A percentile compares a stretch with the other conserved stretches of the same genome.
phyloP scores from a whole-genome alignment of 1,140 invertebrate genomes.

The Lamellibrachia luymesi region DNA sequence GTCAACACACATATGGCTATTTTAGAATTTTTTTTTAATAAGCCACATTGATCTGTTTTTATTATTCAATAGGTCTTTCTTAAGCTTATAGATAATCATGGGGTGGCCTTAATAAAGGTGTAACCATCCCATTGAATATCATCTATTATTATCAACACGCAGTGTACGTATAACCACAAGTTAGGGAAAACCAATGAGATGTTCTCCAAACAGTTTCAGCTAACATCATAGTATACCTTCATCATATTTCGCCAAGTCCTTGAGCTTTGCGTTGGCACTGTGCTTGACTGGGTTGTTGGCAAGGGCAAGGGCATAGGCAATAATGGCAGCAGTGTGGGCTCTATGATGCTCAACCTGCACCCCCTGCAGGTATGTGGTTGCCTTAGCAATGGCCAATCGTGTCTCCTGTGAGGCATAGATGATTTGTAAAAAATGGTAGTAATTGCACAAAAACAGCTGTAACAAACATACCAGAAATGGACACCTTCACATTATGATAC shows the following conservation, averaged over 20 bases:
- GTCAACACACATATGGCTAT: too few relatives aligned
- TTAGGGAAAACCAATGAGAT: too few relatives aligned
- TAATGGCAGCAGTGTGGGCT: not conserved
- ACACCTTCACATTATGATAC: not conserved
- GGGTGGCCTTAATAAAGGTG: too few relatives aligned
- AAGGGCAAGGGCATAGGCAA: not conserved
- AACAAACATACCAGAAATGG: not conserved
- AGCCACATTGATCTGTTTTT: too few relatives aligned
- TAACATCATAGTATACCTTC: not conserved
- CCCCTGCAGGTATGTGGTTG: not conserved
- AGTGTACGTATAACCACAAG: too few relatives aligned
- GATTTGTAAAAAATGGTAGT: not conserved
- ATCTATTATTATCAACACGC: too few relatives aligned
- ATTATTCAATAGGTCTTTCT: too few relatives aligned
- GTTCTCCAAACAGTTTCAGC: too few relatives aligned
- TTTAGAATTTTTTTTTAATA: too few relatives aligned
- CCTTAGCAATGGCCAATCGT: not conserved
- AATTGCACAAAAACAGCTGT: not conserved
- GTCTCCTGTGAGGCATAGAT: not conserved
- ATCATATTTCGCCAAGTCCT: not conserved
- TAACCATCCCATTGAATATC: too few relatives aligned
- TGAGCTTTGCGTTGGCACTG: not conserved
- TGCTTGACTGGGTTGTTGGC: not conserved
- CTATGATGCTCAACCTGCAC: not conserved
- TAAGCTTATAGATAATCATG: too few relatives aligned